Percentiles rank a stretch among this genome's conserved stretches.
Evolutionary conservation across 2,113 vertebrate genomes (phyloP).

Genomic region (Anoplopoma fimbria): DNA sequence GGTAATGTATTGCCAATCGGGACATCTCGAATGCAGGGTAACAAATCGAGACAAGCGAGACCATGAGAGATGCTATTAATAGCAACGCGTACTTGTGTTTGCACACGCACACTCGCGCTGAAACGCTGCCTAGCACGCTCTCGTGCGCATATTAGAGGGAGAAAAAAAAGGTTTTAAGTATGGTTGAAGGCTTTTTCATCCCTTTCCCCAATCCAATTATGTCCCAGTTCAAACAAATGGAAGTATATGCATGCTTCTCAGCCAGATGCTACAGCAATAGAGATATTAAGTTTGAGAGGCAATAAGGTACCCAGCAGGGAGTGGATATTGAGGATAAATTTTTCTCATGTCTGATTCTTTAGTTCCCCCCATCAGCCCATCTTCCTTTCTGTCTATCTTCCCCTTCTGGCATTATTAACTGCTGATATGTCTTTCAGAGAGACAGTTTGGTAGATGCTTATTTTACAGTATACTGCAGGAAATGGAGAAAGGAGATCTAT

Average conservation of each 20-base stretch:
- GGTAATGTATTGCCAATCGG: conserved; percentile 66
- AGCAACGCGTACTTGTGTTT: conserved; percentile 53
- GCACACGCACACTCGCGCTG: conserved; percentile 21
- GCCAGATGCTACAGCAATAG: conserved; percentile 75
- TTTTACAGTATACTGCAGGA: conserved; percentile 34
- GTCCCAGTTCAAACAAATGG: conserved; percentile 80
- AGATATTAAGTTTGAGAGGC: conserved; percentile 84
- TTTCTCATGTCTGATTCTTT: conserved; percentile 77
- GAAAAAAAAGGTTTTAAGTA: conserved; percentile 71
- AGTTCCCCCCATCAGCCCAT: conserved; percentile 62
- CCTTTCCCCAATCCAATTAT: conserved; percentile 82
- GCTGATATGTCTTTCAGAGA: conserved; percentile 49
- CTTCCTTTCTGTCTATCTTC: conserved; percentile 46
- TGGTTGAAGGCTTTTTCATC: conserved; percentile 82
- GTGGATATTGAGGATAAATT: conserved; percentile 84
- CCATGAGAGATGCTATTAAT: conserved; percentile 76
- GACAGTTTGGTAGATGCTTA: conserved; percentile 36
- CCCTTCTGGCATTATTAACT: conserved; percentile 59
- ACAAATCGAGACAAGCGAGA: conserved; percentile 74
- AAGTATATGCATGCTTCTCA: conserved; percentile 78
- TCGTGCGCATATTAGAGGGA: conserved; percentile 39
- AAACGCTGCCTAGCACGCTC: conserved; percentile 23
- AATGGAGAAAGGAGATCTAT: conserved; percentile 2
- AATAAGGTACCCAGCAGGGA: conserved; percentile 84
- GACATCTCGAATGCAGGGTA: conserved; percentile 63